Evolutionary conservation across 2,797 vertebrate genomes (phyloP), one percentile per base, ranked within the genome.

Genomic region (Catostomus latipinnis): DNA sequence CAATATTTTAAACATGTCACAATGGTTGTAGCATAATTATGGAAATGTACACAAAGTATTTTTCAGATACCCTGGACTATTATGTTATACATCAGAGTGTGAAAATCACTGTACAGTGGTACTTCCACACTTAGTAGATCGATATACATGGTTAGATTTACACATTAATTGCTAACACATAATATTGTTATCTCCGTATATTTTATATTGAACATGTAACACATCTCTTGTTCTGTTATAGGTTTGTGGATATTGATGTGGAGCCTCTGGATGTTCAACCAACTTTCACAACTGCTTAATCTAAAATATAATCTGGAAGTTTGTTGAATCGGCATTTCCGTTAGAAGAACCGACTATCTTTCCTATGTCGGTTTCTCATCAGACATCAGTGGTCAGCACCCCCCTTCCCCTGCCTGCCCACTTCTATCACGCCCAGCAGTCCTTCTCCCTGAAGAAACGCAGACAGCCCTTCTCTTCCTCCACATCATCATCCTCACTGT

Each of bases 381-480:
- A 96, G 78, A 86, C 90, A 9, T 75, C 92, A 6, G 80, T 88
- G 52, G 87, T 90, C 68, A 88, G 91, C 76, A 90, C 93, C 6
- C 89, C 95, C 4, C 90, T 95, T 22, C 95, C 96, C 1, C 87
- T 96, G 8, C 96, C 96, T 0, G 86, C 91, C 53, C 95, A 96
- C 87, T 96, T 97, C 76, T 90, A 86, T 65, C 91, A 94, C 0
- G 96, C 96, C 6, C 94, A 96, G 84, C 93, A 94, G 85, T 94
- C 94, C 53, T 96, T 97, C 87, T 96, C 96, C 34, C 89, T 94
- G 6, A 96, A 96, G 88, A 96, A 93, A 86, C 91, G 94, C 0
- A 86, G 88, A 1, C 82, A 87, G 6, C 92, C 89, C 0, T 87
- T 90, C 68, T 93, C 91, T 70, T 90, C 90, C 0, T 90, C 89